Evolutionary conservation across 1,140 invertebrate species (phyloP), one percentile per base, ranked within the genome.

Genomic region (Aphis gossypii): DNA sequence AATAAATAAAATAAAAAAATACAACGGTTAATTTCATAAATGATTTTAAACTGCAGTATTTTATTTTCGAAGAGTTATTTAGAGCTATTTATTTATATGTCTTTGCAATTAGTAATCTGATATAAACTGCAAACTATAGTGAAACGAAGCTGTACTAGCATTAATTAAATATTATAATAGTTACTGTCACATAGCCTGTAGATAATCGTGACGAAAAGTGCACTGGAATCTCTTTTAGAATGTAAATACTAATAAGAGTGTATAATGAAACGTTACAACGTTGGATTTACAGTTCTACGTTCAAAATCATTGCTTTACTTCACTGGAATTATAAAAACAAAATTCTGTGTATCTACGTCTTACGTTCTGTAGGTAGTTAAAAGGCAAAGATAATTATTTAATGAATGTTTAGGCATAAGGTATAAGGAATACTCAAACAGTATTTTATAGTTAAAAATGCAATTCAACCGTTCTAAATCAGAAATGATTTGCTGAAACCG

Each of bases 381-480:
- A 76, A 76, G 14, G 30, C n/a, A 18, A 76, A 6, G 30, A 76
- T 76, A 76, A 76, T 76, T 76, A 76, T 76, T 76, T 76, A n/a
- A 76, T n/a, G 30, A n/a, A 76, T 30, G 30, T n/a, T n/a, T 76
- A 76, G 14, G 60, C 60, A 30, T 20, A 76, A 68, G 60, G 60
- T 0, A 7, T 20, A 51, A 51, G 18, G 48, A n/a, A 68, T 11
- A n/a, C 60, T 76, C 60, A n/a, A 76, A 76, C 14, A 35, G n/a
- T 76, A 76, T n/a, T n/a, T n/a, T 76, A n/a, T 30, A n/a, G 60
- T 76, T n/a, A 76, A 76, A n/a, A n/a, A 76, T 76, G 9, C 4
- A 76, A 76, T n/a, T 76, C 60, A 76, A 76, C n/a, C 30, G n/a
- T 35, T 76, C 60, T 76, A 76, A n/a, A 76, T 76, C 60, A 76